A percentile compares a stretch with the other conserved stretches of the same genome.
These are phyloP conservation scores for Drosophila eugracilis DNA, from an alignment of 1,140 invertebrate genomes.

Conservation along the genomic window DNA sequence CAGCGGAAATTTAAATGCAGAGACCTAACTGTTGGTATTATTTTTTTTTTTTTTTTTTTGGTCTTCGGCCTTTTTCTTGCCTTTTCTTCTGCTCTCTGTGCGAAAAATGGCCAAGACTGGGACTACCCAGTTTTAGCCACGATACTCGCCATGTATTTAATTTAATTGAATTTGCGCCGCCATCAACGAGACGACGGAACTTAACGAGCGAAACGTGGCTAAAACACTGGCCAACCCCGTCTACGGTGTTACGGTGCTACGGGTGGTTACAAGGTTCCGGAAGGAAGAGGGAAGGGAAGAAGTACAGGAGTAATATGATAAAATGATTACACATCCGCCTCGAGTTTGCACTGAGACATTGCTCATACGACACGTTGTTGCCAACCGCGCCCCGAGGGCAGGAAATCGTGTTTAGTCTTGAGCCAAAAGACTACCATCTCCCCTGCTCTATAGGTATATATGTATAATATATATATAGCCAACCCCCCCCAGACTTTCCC, in stretches of 20 bases:
- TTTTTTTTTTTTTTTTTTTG: too few relatives aligned
- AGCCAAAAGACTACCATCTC: conserved; percentile 24
- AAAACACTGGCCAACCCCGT: conserved; percentile 47
- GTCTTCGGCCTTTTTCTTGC: background rate
- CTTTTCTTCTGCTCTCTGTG: conserved; percentile 29
- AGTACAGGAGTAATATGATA: conserved; percentile 70
- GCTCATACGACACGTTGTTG: conserved; percentile 77
- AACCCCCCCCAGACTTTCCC: background rate
- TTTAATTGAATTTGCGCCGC: conserved; percentile 79
- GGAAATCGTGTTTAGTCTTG: conserved; percentile 79
- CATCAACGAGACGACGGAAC: conserved; percentile 59
- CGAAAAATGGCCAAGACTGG: conserved; percentile 58
- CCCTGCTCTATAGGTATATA: too few relatives aligned
- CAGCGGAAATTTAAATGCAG: conserved; percentile 80
- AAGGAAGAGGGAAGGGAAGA: background rate
- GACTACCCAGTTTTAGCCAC: conserved; percentile 28
- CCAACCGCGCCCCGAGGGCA: conserved; percentile 45
- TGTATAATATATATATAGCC: too few relatives aligned
- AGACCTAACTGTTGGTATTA: conserved; percentile 18
- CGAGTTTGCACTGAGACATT: conserved; percentile 79
- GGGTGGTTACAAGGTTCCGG: conserved; percentile 8
- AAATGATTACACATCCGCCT: conserved; percentile 81
- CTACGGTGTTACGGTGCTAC: conserved; percentile 34
- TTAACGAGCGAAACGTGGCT: conserved; percentile 68
- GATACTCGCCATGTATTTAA: conserved; percentile 74